These are phyloP conservation scores for Helogale parvula DNA, from an alignment of 2,113 vertebrate genomes.

Conservation along the genomic window DNA sequence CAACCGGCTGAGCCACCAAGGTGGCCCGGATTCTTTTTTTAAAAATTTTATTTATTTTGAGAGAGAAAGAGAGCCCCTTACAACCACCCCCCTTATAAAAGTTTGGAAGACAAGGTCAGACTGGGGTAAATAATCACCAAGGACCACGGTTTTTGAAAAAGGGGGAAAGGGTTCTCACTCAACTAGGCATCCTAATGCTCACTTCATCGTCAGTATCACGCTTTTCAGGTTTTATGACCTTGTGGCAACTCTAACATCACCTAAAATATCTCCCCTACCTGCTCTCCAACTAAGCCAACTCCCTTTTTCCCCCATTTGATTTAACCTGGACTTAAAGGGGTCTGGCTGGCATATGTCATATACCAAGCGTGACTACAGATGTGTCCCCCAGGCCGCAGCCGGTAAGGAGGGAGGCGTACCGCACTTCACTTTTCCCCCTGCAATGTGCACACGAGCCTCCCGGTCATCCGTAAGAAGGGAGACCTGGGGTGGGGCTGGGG, in stretches of 20 bases:
- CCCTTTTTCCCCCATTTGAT: background rate
- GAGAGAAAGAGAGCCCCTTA: too few relatives aligned
- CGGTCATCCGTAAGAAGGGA: background rate
- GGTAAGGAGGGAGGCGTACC: background rate
- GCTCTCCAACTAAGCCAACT: background rate
- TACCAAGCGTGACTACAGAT: background rate
- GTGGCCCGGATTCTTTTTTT: too few relatives aligned
- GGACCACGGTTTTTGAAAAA: background rate
- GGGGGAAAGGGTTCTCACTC: background rate
- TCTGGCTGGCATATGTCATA: background rate
- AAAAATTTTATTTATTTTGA: too few relatives aligned
- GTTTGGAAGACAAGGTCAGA: background rate
- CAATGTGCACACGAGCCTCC: accelerated
- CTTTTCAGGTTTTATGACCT: background rate
- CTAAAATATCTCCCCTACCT: background rate
- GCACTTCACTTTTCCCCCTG: accelerated
- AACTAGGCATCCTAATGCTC: too few relatives aligned
- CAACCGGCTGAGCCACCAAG: too few relatives aligned
- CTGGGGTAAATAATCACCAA: background rate
- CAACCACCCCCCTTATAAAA: too few relatives aligned
- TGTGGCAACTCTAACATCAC: background rate
- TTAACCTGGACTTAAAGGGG: background rate
- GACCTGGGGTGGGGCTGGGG: accelerated
- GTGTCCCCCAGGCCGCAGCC: accelerated
- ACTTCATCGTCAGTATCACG: background rate